Conservation (phyloP, 2,797 vertebrate genomes). For the Characodon lateralis region DNA sequence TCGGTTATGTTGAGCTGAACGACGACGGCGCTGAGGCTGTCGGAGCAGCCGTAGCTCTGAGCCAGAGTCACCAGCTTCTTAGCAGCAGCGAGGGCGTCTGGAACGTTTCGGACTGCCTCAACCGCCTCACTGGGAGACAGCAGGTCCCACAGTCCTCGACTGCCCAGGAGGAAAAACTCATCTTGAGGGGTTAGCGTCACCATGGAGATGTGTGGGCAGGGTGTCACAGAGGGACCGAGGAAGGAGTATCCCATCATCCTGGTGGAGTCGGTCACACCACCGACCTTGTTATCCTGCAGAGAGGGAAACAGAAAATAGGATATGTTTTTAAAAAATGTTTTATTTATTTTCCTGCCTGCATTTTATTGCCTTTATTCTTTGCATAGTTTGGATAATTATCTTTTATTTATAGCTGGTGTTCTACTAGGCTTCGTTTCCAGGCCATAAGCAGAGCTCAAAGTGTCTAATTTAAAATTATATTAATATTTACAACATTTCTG, state of each 20-base stretch:
- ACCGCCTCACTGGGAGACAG: conserved; percentile 89
- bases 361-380: background rate
- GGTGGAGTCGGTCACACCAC: conserved; percentile 93
- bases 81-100: conserved; percentile 89
- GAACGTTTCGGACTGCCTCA: conserved; percentile 89
- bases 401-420: background rate
- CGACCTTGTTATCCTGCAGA: conserved; percentile 94
- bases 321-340: too few relatives aligned
- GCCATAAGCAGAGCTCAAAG: too few relatives aligned
- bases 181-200: conserved; percentile 92
- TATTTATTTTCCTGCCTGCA: background rate
- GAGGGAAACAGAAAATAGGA: background rate
- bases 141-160: conserved; percentile 92
- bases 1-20: conserved; percentile 93
- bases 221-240: conserved; percentile 92
- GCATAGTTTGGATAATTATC: background rate
- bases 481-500: too few relatives aligned
- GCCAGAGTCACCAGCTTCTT: conserved; percentile 97
- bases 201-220: conserved; percentile 89
- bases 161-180: conserved; percentile 96
- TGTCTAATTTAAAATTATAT: too few relatives aligned
- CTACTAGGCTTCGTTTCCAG: too few relatives aligned
- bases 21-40: conserved; percentile 93
- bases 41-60: conserved; percentile 93
- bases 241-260: conserved; percentile 97